Evolutionary conservation across 1,140 invertebrate species (phyloP), one percentile per base, ranked within the genome.

Genomic region (Stegodyphus dumicola): DNA sequence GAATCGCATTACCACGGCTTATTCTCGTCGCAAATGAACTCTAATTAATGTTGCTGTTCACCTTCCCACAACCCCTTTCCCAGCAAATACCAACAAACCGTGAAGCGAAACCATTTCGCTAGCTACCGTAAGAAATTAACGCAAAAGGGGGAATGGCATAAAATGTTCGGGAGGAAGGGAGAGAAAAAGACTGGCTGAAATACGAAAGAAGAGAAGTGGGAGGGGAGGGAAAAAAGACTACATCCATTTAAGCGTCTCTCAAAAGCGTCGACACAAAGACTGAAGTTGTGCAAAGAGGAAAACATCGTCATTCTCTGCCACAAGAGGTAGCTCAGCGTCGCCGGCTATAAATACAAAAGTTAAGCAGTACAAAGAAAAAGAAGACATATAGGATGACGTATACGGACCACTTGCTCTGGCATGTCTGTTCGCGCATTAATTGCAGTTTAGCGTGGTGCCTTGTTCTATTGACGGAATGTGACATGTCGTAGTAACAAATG

Each of bases 381-480:
- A 60, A 51, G 56, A 66, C 18, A 11, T 64, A 48, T 15, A 49
- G 69, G 18, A 53, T 80, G 78, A 69, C 66, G 78, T 80, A 15
- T 66, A 71, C 56, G 71, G 80, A 60, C 80, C 70, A 83, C 80
- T 83, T 83, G 80, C 69, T 75, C 48, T 51, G 48, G 51, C 49
- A 67, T 83, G 80, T 83, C 80, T 83, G 80, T 83, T 83, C 54
- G 60, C 80, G 80, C 80, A 83, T 83, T 83, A 83, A 83, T 83
- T 83, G 80, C 80, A 83, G 80, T 83, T 33, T 83, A 83, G 80
- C 80, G 80, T 83, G 56, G 70, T 53, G 80, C 71, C 80, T 83
- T 83, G 80, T 83, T 83, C 71, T 65, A 83, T 83, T 83, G 80
- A 83, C 80, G 60, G 80, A n/a, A 13, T 67, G 80, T 83, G 80